Evolutionary conservation across 2,888 invertebrate species (phyloP).

Genomic region (Gymnosoma rotundatum): DNA sequence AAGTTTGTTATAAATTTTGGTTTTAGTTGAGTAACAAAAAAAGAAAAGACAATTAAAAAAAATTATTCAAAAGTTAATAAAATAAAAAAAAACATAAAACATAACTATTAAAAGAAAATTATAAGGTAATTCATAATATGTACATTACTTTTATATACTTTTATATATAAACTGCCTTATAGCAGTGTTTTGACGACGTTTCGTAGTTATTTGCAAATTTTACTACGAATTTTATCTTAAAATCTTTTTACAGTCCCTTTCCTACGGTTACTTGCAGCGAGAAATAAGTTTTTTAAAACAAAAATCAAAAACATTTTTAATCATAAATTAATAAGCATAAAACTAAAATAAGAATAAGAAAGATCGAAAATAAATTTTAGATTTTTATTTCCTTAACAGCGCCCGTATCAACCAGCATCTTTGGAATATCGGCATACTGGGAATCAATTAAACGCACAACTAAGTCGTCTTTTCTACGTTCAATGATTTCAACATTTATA

Average conservation of each 20-base stretch:
- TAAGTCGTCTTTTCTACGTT: conserved; percentile 55
- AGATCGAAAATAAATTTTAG: conserved; percentile 11
- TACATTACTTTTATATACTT: too few species aligned
- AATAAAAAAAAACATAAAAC: background rate
- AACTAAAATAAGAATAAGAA: background rate
- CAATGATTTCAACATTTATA: conserved; percentile 64
- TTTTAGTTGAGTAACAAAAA: too few species aligned
- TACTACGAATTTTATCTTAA: background rate
- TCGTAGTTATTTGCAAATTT: background rate
- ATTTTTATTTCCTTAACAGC: conserved; percentile 59
- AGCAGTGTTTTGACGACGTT: background rate
- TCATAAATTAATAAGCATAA: too few species aligned
- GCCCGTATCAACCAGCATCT: conserved; percentile 65
- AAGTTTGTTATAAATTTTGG: too few species aligned
- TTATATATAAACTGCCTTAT: background rate
- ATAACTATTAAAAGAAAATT: background rate
- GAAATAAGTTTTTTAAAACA: too few species aligned
- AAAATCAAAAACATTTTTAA: too few species aligned
- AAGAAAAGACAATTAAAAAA: too few species aligned
- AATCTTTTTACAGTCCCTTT: too few species aligned
- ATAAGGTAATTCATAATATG: background rate
- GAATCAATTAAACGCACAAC: conserved; percentile 64
- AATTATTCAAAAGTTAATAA: background rate
- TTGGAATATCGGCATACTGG: conserved; percentile 60
- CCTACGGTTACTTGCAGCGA: too few species aligned